Base-by-base conservation (phyloP, 2,113 vertebrate species). In the Gopherus flavomarginatus region DNA sequence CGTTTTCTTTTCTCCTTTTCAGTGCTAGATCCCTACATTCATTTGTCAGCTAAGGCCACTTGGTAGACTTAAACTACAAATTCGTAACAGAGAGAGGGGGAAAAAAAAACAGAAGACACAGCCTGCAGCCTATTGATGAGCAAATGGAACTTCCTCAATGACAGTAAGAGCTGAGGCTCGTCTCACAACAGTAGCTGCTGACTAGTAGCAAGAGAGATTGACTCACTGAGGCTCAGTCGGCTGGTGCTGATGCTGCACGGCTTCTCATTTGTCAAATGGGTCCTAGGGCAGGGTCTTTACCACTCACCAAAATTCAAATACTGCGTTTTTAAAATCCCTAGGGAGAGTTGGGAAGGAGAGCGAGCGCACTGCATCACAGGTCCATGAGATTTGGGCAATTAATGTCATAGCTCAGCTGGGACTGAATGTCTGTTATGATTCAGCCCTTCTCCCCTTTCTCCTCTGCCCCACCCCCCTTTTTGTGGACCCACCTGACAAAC, bases 201-300 rank as follows among this genome's bases (percentile, higher is more conserved):
- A 97, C 98, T 98, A 94, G 97, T 57, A 78, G 93, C 86, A 96
- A 97, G 96, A 91, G 96, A 97, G 95, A 97, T 96, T 94, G 97
- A 98, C 97, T 98, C 97, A 94, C 97, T 5, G 97, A 97, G 96
- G 96, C 97, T 98, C 98, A 97, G 97, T 96, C 97, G 96, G 94
- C 95, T 96, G 98, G 96, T 97, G 95, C 96, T 96, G 98, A 98
- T 97, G 97, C 97, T 98, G 97, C 95, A 90, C 90, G 94, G 96
- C 97, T 98, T 98, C 98, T 98, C 98, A 98, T 98, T 98, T 98
- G 98, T 99, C 98, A 98, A 98, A 98, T 97, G 98, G 98, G 98
- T 98, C 98, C 98, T 97, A 98, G 97, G 98, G 98, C 98, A 98
- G 97, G 96, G 97, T 97, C 98, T 98, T 97, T 98, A 97, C 97